Evolutionary conservation across 2,888 invertebrate species (phyloP).

Genomic region (Scrobipalpa atriplicella): DNA sequence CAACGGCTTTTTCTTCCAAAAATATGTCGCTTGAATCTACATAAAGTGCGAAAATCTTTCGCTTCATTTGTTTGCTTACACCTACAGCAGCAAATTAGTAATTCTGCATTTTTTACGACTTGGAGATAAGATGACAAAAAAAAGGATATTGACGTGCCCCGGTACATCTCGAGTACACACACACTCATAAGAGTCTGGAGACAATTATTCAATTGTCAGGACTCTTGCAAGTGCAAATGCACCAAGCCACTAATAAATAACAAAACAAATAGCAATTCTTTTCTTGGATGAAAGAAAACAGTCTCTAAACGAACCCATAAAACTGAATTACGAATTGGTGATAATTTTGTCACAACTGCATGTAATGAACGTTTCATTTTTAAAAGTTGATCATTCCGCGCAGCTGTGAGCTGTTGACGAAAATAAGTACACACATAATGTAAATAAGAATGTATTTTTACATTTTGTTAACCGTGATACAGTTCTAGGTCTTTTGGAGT

Average conservation of each 20-base stretch:
- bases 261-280: conserved; percentile 56
- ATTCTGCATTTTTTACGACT: not conserved
- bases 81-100: not conserved
- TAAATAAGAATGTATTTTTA: conserved; percentile 9
- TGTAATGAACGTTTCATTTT: conserved; percentile 2
- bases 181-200: conserved; percentile 36
- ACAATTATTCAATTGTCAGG: conserved; percentile 61
- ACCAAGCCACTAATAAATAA: conserved; percentile 66
- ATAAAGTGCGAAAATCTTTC: not conserved
- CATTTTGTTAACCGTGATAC: conserved; percentile 6
- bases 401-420: conserved; percentile 11
- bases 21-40: conserved; percentile 12
- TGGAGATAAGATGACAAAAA: conserved; percentile 1
- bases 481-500: conserved; percentile 9
- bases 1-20: conserved; percentile 12
- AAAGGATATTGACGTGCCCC: conserved; percentile 4
- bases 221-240: conserved; percentile 50
- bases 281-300: conserved; percentile 9
- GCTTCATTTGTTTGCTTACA: not conserved
- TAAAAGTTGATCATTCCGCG: conserved; percentile 3
- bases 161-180: not conserved
- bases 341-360: conserved; percentile 19
- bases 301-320: not conserved
- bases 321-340: conserved; percentile 8
- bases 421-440: not conserved